Evolutionary conservation across 1,140 invertebrate species (phyloP).

Genomic region (Drosophila jambulina): DNA sequence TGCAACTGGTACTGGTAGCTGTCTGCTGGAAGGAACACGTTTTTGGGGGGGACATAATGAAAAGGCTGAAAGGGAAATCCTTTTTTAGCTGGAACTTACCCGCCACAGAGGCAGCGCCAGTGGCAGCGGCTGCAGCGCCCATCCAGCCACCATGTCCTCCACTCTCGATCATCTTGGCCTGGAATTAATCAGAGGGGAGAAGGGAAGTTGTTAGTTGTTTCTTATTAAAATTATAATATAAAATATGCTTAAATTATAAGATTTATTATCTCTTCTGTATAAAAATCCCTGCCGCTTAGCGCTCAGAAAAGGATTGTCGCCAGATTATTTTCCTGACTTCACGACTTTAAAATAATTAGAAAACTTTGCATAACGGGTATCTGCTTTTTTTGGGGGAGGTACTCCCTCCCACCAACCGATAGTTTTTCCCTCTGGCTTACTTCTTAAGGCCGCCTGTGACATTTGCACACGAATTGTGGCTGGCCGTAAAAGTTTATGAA

Average conservation of each 20-base stretch:
- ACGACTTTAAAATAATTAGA: conserved; percentile 36
- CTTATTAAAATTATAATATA: not conserved
- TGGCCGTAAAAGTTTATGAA: conserved; percentile 82
- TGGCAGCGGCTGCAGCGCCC: conserved; percentile 75
- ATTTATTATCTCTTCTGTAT: not conserved
- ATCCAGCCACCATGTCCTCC: conserved; percentile 82
- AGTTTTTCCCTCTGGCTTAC: conserved; percentile 27
- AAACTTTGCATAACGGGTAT: conserved; percentile 31
- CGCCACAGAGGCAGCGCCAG: conserved; percentile 77
- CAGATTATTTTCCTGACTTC: not conserved
- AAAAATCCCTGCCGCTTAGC: not conserved
- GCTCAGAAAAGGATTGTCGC: not conserved
- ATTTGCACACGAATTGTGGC: conserved; percentile 56
- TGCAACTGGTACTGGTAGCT: conserved; percentile 97
- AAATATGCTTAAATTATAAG: too few species aligned
- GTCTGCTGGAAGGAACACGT: conserved; percentile 89
- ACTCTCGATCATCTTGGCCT: conserved; percentile 84
- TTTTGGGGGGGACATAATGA: conserved; percentile 25
- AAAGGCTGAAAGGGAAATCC: conserved; percentile 21
- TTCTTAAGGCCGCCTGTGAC: conserved; percentile 31
- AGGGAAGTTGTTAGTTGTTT: conserved; percentile 28
- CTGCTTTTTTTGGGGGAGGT: not conserved
- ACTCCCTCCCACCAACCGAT: conserved; percentile 3
- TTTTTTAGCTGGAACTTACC: conserved; percentile 66
- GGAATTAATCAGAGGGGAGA: conserved; percentile 28